Evolutionary conservation across 2,888 invertebrate species (phyloP).

Genomic region (Deilephila elpenor): DNA sequence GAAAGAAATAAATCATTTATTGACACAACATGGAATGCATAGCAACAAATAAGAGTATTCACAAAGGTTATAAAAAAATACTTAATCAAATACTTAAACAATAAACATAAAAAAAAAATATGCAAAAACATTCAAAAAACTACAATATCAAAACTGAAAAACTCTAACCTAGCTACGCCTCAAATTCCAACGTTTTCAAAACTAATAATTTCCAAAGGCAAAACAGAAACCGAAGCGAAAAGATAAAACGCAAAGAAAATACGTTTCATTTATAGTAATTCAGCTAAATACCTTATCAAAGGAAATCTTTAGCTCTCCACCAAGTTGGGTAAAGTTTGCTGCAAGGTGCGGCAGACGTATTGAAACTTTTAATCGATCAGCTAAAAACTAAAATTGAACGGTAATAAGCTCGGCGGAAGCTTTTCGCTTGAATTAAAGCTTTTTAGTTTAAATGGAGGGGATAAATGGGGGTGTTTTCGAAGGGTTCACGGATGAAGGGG

Average conservation of each 20-base stretch:
- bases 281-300: conserved; percentile 18
- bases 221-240: not conserved
- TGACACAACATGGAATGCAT: too few relatives aligned
- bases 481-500: not conserved
- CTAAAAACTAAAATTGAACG: conserved; percentile 30
- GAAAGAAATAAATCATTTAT: too few relatives aligned
- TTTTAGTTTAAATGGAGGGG: conserved; percentile 10
- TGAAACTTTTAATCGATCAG: conserved; percentile 31
- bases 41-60: too few relatives aligned
- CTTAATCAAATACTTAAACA: too few relatives aligned
- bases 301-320: conserved; percentile 7
- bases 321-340: not conserved
- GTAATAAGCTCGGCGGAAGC: conserved; percentile 25
- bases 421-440: conserved; percentile 21
- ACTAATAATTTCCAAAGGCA: not conserved
- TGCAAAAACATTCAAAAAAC: too few relatives aligned
- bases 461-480: not conserved
- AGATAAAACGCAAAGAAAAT: not conserved
- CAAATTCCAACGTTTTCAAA: too few relatives aligned
- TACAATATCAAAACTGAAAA: too few relatives aligned
- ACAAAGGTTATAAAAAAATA: too few relatives aligned
- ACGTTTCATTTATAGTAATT: conserved; percentile 5
- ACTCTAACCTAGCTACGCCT: too few relatives aligned
- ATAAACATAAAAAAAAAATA: too few relatives aligned
- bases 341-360: conserved; percentile 16